Percentiles rank a stretch among this genome's conserved stretches.
Evolutionary conservation across 2,888 invertebrate species (phyloP).

Genomic region (Hirtodrosophila alboralis): DNA sequence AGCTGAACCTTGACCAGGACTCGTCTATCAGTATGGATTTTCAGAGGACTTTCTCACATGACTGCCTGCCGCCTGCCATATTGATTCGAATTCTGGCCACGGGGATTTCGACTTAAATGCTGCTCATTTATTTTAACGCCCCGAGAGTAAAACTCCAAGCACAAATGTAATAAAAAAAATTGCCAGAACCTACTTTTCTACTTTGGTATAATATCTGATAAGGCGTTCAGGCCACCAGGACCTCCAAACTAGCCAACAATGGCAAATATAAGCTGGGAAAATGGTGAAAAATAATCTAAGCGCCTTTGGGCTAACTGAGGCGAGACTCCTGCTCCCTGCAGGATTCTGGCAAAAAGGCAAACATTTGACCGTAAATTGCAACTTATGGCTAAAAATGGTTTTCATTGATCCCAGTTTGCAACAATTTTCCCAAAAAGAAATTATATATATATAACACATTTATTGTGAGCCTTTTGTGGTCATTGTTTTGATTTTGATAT

Average conservation of each 20-base stretch:
- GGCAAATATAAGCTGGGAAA: constrained; percentile 12
- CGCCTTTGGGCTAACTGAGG: background rate
- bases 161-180: constrained; percentile 29
- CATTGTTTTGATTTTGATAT: constrained; percentile 1
- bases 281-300: constrained; percentile 12
- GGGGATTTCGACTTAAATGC: constrained; percentile 45
- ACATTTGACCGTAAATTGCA: constrained; percentile 30
- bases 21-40: constrained; percentile 27
- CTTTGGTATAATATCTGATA: constrained; percentile 18
- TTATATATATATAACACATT: no score
- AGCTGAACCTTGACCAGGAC: constrained; percentile 21
- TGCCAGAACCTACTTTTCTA: constrained; percentile 10
- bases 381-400: constrained; percentile 33
- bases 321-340: constrained; percentile 2
- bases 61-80: constrained; percentile 16
- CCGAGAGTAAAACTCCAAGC: constrained; percentile 3
- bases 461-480: background rate
- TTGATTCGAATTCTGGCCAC: constrained; percentile 30
- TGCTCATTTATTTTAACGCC: constrained; percentile 44
- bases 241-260: constrained; percentile 3
- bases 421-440: no score
- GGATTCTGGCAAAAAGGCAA: constrained; percentile 20
- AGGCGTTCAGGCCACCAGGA: constrained; percentile 1
- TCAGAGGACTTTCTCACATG: constrained; percentile 16
- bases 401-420: constrained; percentile 20